Base-by-base conservation (phyloP, 2,113 vertebrate species). In the Litocranius walleri region DNA sequence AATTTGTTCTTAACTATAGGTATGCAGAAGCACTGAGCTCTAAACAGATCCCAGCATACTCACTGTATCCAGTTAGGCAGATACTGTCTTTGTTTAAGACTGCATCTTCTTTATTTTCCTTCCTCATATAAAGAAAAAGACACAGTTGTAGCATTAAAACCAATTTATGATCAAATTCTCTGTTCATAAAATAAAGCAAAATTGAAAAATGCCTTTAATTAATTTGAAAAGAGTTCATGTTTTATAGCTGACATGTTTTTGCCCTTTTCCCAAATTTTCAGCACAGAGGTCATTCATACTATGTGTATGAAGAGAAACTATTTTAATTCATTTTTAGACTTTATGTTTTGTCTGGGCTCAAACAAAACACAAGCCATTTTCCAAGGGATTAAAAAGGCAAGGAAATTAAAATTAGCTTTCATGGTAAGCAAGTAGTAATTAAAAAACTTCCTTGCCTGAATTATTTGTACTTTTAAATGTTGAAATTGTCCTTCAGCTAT, bases 381-480 rank as follows among this genome's bases (percentile, higher is more conserved):
- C 88, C 84, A 95, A 90, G 64, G 40, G 43, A 90, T 67, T 71
- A 52, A 95, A 96, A 94, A 94, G 82, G 12, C 21, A 96, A 82
- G 52, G 56, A 84, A 91, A 91, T 97, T 87, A 90, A 97, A 96
- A 97, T 92, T 83, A 95, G 27, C 6, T 95, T 88, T 21, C 30
- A 30, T 2, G 90, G 33, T 90, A 97, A 95, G 88, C n/a, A 95
- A 96, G 30, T 82, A 90, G 25, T 90, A 88, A 96, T 88, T 93
- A 64, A 52, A 83, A 96, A 59, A 25, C 16, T 48, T 92, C 45
- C 6, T 48, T 48, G 45, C 45, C 45, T 48, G 45, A 48, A 57
- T 96, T 95, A 92, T 48, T 96, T 96, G 56, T 91, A 56, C 29
- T 89, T 96, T 13, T 52, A 30, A 87, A 64, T 27, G 25, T 52